Evolutionary conservation across 2,888 invertebrate genomes (phyloP).

Genomic region (Tetragnatha montana): DNA sequence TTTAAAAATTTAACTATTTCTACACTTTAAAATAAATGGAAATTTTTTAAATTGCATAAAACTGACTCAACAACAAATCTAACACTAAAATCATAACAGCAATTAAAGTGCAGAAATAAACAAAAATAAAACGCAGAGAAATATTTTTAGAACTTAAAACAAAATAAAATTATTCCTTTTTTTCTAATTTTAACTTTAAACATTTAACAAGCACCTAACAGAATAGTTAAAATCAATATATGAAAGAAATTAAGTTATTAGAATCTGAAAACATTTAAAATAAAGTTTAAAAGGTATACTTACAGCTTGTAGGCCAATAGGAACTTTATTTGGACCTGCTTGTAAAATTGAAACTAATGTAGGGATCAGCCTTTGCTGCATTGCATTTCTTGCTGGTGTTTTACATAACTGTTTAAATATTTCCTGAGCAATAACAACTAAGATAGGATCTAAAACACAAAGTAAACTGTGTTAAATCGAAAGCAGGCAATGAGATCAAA

Average conservation of each 20-base stretch:
- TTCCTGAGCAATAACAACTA: conserved; percentile 81
- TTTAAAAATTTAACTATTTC: too few species aligned
- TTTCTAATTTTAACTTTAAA: background rate
- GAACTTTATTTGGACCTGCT: conserved; percentile 77
- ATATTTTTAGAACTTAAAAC: too few species aligned
- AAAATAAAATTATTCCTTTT: too few species aligned
- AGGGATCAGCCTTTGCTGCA: conserved; percentile 83
- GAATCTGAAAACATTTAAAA: conserved; percentile 6
- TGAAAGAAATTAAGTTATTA: background rate
- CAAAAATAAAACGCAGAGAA: too few species aligned
- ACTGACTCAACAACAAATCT: too few species aligned
- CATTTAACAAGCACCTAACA: background rate
- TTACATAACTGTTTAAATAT: conserved; percentile 81
- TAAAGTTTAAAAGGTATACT: conserved; percentile 63
- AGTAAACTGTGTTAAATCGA: too few species aligned
- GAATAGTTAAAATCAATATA: background rate
- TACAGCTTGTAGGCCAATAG: conserved; percentile 77
- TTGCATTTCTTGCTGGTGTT: conserved; percentile 80
- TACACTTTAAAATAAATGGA: too few species aligned
- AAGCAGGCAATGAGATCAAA: too few species aligned
- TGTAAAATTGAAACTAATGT: conserved; percentile 81
- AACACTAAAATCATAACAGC: too few species aligned
- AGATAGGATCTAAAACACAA: conserved; percentile 79
- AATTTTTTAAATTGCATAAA: too few species aligned
- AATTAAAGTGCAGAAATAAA: too few species aligned